Evolutionary conservation across 2,113 vertebrate species (phyloP).

Genomic region (Catharus fuscescens): DNA sequence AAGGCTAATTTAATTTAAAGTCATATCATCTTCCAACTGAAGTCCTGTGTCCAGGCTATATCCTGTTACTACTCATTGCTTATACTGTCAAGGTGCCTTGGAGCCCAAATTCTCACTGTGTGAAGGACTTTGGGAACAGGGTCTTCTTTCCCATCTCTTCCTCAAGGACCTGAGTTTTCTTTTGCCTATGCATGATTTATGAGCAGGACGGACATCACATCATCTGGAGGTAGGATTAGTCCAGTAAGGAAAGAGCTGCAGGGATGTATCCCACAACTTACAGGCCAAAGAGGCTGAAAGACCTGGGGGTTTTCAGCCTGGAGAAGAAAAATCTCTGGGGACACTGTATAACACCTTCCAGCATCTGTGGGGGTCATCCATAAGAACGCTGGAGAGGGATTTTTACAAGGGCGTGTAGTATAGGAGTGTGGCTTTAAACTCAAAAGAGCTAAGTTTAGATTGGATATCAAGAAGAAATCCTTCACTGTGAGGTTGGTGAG

Average conservation of each 20-base stretch:
- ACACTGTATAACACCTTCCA: background rate
- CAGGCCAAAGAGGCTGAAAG: background rate
- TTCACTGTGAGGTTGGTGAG: background rate
- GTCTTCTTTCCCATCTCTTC: background rate
- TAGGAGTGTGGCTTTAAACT: background rate
- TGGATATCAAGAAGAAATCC: background rate
- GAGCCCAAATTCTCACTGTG: background rate
- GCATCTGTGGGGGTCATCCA: fast-evolving
- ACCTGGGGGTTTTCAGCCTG: background rate
- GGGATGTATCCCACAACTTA: background rate
- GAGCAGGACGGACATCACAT: background rate
- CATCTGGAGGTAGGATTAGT: background rate
- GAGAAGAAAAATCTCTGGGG: background rate
- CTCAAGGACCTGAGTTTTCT: background rate
- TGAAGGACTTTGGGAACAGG: background rate
- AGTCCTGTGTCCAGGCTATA: background rate
- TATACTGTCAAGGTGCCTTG: background rate
- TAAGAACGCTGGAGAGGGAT: background rate
- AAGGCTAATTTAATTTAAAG: background rate
- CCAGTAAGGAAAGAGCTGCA: background rate
- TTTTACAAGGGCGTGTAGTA: background rate
- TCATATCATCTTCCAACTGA: background rate
- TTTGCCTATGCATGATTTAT: background rate
- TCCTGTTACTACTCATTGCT: background rate
- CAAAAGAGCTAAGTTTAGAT: background rate